These are phyloP conservation scores for Seira musarum DNA, from an alignment of 2,888 invertebrate genomes.

Conservation along the genomic window DNA sequence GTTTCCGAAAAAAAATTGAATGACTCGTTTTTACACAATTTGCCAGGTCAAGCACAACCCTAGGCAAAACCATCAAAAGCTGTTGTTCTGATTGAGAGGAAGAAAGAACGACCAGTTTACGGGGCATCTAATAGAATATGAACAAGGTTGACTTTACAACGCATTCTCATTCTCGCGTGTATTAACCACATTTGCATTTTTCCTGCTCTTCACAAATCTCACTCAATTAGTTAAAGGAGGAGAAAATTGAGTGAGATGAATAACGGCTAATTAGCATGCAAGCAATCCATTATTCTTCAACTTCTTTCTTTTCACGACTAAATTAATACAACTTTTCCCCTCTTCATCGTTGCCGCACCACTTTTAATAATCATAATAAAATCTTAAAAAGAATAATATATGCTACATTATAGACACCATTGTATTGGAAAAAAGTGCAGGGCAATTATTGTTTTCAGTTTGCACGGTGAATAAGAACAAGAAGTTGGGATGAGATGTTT, in stretches of 20 bases:
- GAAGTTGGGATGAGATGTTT: too few species aligned
- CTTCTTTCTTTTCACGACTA: slow-evolving; percentile 31
- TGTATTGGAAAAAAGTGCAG: slow-evolving; percentile 21
- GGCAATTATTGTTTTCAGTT: slow-evolving; percentile 17
- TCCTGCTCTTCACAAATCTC: slow-evolving; percentile 32
- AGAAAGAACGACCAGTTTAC: too few species aligned
- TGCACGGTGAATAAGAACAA: neutral
- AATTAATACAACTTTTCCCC: slow-evolving; percentile 45
- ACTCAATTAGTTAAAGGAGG: slow-evolving; percentile 44
- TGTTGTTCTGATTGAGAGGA: too few species aligned
- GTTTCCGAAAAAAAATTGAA: too few species aligned
- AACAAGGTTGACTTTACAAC: too few species aligned
- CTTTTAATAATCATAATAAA: slow-evolving; percentile 32
- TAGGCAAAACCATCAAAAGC: too few species aligned
- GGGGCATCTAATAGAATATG: too few species aligned
- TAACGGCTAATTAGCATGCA: slow-evolving; percentile 58
- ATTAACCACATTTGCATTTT: too few species aligned
- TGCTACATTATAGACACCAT: slow-evolving; percentile 5
- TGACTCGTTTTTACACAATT: too few species aligned
- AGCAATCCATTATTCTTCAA: slow-evolving; percentile 37
- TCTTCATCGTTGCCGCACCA: neutral
- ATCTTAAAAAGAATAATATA: neutral
- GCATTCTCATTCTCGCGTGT: too few species aligned
- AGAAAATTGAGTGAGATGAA: slow-evolving; percentile 46
- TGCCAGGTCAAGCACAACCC: too few species aligned